Conservation (phyloP, 1,140 invertebrate species). For the Mycetomoellerius zeteki region DNA sequence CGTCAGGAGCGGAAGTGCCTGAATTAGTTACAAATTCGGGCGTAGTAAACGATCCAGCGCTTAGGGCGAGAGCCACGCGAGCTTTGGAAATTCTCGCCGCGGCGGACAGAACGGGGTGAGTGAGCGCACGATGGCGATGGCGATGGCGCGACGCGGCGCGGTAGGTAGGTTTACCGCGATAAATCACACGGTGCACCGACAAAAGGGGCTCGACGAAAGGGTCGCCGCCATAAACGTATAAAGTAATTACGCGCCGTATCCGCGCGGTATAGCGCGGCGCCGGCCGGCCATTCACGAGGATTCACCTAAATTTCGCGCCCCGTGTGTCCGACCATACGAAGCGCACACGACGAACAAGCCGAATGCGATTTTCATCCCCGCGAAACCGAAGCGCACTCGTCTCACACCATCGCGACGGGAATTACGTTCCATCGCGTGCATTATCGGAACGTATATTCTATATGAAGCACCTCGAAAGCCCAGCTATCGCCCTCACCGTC, state of each 20-base stretch:
- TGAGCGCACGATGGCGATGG: constrained; percentile 35
- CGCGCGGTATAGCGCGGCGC: constrained; percentile 58
- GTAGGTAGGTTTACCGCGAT: constrained; percentile 64
- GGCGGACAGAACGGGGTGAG: constrained; percentile 32
- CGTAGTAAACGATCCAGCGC: constrained; percentile 60
- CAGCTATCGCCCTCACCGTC: constrained; percentile 31
- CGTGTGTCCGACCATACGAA: constrained; percentile 50
- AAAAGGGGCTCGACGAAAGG: constrained; percentile 77
- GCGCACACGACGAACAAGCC: constrained; percentile 53
- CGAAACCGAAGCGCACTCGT: constrained; percentile 69
- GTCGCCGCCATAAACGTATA: constrained; percentile 78
- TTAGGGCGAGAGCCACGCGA: constrained; percentile 50
- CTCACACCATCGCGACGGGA: constrained; percentile 67
- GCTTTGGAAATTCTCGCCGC: constrained; percentile 71
- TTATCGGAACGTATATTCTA: constrained; percentile 76
- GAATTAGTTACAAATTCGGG: constrained; percentile 71
- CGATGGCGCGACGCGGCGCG: constrained; percentile 7
- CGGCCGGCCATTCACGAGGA: constrained; percentile 68
- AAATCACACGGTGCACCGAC: constrained; percentile 74
- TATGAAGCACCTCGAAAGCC: constrained; percentile 55
- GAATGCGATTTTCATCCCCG: constrained; percentile 70
- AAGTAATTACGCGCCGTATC: constrained; percentile 79
- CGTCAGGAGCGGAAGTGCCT: constrained; percentile 54
- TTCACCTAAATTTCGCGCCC: constrained; percentile 59
- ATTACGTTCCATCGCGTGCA: constrained; percentile 79